phyloP scores from a whole-genome alignment of 2,797 vertebrate species.

The Buceros bicornis region DNA sequence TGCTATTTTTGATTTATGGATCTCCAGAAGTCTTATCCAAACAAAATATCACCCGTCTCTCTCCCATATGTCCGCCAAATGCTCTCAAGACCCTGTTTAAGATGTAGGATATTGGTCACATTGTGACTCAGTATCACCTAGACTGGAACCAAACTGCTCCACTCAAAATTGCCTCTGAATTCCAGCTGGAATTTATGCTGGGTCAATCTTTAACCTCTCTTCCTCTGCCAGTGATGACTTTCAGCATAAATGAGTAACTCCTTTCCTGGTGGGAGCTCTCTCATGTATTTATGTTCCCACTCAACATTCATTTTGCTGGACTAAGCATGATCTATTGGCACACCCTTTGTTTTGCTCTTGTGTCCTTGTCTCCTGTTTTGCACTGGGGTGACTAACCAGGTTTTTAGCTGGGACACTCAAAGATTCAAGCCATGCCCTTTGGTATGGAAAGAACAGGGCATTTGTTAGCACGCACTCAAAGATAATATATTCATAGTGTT shows the following conservation, averaged over 20 bases:
- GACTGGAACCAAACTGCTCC: not conserved
- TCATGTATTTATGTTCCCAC: not conserved
- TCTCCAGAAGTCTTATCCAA: not conserved
- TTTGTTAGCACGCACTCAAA: not conserved
- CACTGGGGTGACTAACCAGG: not conserved
- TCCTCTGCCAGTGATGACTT: not conserved
- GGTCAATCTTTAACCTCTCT: slow-evolving; percentile 62
- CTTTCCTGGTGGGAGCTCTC: not conserved
- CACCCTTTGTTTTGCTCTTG: not conserved
- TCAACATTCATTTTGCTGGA: not conserved
- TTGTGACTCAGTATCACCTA: not conserved
- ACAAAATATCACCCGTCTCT: fast-evolving
- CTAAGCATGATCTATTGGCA: not conserved
- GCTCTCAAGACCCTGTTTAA: not conserved
- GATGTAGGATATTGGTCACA: not conserved
- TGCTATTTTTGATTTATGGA: not conserved
- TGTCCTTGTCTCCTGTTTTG: slow-evolving; percentile 6
- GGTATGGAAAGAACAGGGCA: not conserved
- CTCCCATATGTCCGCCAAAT: not conserved
- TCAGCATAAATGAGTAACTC: slow-evolving; percentile 50
- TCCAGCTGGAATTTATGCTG: not conserved
- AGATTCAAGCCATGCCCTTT: not conserved
- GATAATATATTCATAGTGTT: slow-evolving; percentile 32
- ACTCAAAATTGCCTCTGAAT: not conserved
- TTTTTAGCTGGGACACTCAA: not conserved